Percentiles rank a stretch among this genome's conserved stretches.
phyloP scores from a whole-genome alignment of 1,140 invertebrate genomes.

The Goniozus legneri region DNA sequence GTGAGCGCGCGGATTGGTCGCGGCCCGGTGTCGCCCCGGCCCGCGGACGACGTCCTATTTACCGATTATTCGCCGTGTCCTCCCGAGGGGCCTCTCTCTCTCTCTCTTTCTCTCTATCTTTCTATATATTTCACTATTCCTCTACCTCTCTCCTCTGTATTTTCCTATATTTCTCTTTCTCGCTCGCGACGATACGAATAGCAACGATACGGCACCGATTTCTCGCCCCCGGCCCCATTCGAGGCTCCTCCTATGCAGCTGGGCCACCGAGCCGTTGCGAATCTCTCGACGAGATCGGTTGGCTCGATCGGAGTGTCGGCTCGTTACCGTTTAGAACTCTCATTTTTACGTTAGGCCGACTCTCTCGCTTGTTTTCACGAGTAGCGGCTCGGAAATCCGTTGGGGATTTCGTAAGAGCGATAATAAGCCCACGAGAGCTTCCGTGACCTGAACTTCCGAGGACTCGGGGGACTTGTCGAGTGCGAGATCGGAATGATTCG shows the following conservation, averaged over 20 bases:
- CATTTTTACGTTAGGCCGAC: too few relatives aligned
- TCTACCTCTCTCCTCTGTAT: neutral
- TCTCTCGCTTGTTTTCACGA: too few relatives aligned
- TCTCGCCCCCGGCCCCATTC: too few relatives aligned
- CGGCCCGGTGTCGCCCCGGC: slow-evolving; percentile 25
- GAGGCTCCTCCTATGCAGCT: slow-evolving; percentile 13
- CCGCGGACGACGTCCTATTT: slow-evolving; percentile 26
- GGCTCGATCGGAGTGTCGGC: too few relatives aligned
- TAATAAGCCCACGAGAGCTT: too few relatives aligned
- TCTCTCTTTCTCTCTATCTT: neutral
- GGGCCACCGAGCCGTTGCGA: slow-evolving; percentile 22
- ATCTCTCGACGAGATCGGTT: slow-evolving; percentile 22
- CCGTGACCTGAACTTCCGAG: too few relatives aligned
- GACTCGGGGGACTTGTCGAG: too few relatives aligned
- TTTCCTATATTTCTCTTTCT: neutral
- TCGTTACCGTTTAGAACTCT: too few relatives aligned
- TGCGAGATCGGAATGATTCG: too few relatives aligned
- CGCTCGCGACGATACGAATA: too few relatives aligned
- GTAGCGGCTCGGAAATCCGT: too few relatives aligned
- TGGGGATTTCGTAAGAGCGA: too few relatives aligned
- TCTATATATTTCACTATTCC: neutral
- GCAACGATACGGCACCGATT: neutral
- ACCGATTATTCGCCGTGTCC: slow-evolving; percentile 27
- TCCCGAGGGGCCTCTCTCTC: slow-evolving; percentile 6
- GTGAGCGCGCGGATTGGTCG: slow-evolving; percentile 24